These are phyloP conservation scores for Cynaeus angustus DNA, from an alignment of 2,888 invertebrate species.

Conservation along the genomic window DNA sequence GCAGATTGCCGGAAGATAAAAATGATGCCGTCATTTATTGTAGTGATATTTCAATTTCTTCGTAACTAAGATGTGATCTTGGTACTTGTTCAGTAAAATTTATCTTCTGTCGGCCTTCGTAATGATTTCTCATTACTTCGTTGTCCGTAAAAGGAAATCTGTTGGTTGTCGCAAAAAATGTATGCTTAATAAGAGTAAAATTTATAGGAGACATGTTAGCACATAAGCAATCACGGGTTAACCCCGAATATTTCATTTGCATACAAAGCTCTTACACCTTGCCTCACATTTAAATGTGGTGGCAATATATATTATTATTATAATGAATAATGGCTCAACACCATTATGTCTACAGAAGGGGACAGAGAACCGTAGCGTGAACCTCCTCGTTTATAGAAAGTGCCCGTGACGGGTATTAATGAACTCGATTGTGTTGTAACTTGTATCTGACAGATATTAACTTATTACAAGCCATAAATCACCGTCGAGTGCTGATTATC, in stretches of 20 bases:
- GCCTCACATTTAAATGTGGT: slow-evolving; percentile 16
- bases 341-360: slow-evolving; percentile 50
- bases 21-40: too few species aligned
- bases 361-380: slow-evolving; percentile 48
- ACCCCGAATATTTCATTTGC: not conserved
- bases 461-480: slow-evolving; percentile 68
- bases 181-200: too few species aligned
- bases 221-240: too few species aligned
- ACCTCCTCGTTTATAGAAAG: slow-evolving; percentile 52
- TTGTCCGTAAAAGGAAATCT: too few species aligned
- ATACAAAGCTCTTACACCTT: slow-evolving; percentile 1
- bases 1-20: too few species aligned
- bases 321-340: slow-evolving; percentile 51
- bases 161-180: too few species aligned
- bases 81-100: too few species aligned
- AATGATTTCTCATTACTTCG: too few species aligned
- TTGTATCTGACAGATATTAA: slow-evolving; percentile 68
- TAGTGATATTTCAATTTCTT: too few species aligned
- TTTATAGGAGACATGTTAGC: too few species aligned
- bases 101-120: too few species aligned
- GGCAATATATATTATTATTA: slow-evolving; percentile 46
- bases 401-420: slow-evolving; percentile 65
- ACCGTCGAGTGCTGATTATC: slow-evolving; percentile 65
- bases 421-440: slow-evolving; percentile 66
- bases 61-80: too few species aligned